Evolutionary conservation across 2,888 invertebrate species (phyloP).

Genomic region (Protonemura montana): DNA sequence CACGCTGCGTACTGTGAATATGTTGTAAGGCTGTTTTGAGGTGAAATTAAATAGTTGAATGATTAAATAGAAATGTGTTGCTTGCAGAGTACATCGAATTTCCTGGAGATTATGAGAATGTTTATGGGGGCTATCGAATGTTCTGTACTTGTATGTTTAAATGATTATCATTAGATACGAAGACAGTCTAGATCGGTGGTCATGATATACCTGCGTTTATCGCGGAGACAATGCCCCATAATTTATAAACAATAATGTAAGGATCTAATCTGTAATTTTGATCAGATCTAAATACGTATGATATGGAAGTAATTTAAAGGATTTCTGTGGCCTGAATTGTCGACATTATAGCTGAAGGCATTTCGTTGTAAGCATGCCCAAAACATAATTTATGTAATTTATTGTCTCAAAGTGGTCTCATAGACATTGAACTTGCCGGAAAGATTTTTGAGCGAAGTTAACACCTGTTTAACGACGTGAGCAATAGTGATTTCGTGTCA

Average conservation of each 20-base stretch:
- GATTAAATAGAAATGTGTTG: background rate
- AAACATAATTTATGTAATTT: background rate
- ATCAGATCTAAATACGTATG: background rate
- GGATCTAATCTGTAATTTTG: background rate
- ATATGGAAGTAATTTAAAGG: background rate
- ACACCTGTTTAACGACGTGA: background rate
- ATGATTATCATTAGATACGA: background rate
- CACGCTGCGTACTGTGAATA: background rate
- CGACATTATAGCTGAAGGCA: background rate
- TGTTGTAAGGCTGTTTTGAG: background rate
- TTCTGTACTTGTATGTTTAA: background rate
- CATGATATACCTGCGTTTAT: conserved; percentile 3
- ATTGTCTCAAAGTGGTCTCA: background rate
- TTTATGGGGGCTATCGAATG: background rate
- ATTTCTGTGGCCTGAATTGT: background rate
- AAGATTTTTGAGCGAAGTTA: background rate
- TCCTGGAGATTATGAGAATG: background rate
- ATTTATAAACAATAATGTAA: conserved; percentile 7
- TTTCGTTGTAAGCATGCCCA: background rate
- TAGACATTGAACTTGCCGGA: background rate
- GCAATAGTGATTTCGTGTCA: too few species aligned
- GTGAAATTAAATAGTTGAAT: background rate
- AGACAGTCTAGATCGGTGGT: background rate
- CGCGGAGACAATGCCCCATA: background rate
- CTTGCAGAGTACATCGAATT: background rate